Base-by-base conservation (phyloP, 2,797 vertebrate species). In the Eidolon dupreanum region DNA sequence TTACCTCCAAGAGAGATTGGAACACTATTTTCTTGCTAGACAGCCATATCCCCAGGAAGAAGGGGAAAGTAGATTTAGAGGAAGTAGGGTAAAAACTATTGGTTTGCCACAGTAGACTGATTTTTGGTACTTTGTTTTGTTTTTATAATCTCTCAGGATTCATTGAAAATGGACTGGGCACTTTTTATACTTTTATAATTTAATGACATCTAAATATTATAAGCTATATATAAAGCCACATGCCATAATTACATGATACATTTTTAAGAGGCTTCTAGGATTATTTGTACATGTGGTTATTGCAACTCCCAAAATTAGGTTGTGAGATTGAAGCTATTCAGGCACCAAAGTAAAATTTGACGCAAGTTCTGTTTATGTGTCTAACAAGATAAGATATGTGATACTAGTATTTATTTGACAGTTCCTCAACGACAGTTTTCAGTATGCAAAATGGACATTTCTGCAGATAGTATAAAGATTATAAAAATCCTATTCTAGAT, bases 361-460 rank as follows among this genome's bases (percentile, higher is more conserved):
- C 59, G 75, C 36, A 11, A 11, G 26, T 9, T 83, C 59, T 51
- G 24, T 94, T 74, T 66, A 33, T 90, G 22, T 66, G n/a, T 88
- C 77, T 85, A 71, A 28, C 11, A 55, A 51, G 81, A 61, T 93
- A 93, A 74, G n/a, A 88, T 90, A 31, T 43, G 3, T 24, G 43
- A 73, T n/a, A 8, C 12, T 88, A 15, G 2, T 75, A n/a, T 70
- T 77, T 78, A 78, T 77, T 63, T 81, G 79, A 92, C 70, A 65
- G 10, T 26, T 87, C 49, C 33, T 88, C 46, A 57, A 57, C 15
- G 46, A 65, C 28, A 71, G 81, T 85, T 84, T 90, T 74, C 75
- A 61, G 46, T 61, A 55, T 41, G 17, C 7, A 66, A 94, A 92
- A 88, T 17, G 36, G 49, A 16, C 49, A 74, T 96, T 96, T 93